These are phyloP conservation scores for Fopius arisanus DNA, from an alignment of 1,140 invertebrate species.

Conservation along the genomic window DNA sequence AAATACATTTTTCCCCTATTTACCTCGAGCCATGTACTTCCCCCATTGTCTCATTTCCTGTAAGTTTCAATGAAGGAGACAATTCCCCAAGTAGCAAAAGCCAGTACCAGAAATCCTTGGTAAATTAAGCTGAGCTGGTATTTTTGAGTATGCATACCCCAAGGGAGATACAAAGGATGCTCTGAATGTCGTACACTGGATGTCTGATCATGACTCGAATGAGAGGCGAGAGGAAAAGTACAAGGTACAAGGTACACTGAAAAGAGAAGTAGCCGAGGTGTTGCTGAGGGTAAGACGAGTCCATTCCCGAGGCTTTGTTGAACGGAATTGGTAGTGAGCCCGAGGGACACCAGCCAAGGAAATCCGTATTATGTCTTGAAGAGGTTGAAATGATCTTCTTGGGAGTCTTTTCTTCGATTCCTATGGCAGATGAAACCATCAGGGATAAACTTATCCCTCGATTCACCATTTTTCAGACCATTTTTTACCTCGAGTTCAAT, in stretches of 20 bases:
- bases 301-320: slow-evolving; percentile 49
- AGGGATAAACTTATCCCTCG: not conserved
- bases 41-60: not conserved
- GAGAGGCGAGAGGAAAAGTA: not conserved
- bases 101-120: not conserved
- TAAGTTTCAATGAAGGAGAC: not conserved
- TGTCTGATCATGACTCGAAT: not conserved
- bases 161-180: not conserved
- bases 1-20: no score
- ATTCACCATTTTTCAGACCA: not conserved
- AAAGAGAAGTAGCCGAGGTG: slow-evolving; percentile 31
- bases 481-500: not conserved
- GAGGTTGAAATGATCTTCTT: slow-evolving; percentile 46
- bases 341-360: slow-evolving; percentile 43
- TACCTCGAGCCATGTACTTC: not conserved
- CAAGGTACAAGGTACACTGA: not conserved
- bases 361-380: slow-evolving; percentile 49
- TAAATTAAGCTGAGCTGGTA: slow-evolving; percentile 4
- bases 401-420: slow-evolving; percentile 41
- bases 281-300: slow-evolving; percentile 40
- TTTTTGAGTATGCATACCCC: not conserved
- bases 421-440: not conserved
- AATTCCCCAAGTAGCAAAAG: not conserved
- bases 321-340: slow-evolving; percentile 47
- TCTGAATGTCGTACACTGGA: not conserved